Evolutionary conservation across 2,797 vertebrate genomes (phyloP).

Genomic region (Sciurus vulgaris): DNA sequence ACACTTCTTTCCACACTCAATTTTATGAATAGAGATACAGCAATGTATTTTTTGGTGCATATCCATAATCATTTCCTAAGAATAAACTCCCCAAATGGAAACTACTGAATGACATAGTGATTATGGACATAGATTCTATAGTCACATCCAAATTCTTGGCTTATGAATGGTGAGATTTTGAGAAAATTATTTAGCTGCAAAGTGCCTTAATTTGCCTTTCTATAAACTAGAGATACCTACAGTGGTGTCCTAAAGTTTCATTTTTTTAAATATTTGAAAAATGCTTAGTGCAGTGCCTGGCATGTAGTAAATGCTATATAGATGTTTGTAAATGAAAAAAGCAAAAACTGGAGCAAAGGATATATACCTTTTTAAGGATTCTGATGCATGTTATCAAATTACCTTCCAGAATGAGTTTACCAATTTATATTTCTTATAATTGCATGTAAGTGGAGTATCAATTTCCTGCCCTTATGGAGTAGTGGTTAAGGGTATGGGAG

Average conservation of each 20-base stretch:
- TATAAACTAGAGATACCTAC: neutral
- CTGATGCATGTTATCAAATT: neutral
- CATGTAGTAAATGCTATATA: neutral
- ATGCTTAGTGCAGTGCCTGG: neutral
- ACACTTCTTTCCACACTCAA: neutral
- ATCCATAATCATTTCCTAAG: neutral
- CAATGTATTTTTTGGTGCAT: neutral
- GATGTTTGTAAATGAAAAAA: conserved; percentile 4
- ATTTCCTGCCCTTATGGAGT: neutral
- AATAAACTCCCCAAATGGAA: neutral
- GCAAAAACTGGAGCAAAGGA: neutral
- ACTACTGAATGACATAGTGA: neutral
- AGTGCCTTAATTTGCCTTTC: neutral
- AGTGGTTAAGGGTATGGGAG: neutral
- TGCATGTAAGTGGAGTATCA: neutral
- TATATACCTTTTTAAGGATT: neutral
- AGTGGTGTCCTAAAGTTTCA: neutral
- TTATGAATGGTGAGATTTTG: neutral
- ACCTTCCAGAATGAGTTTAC: neutral
- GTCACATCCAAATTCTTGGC: neutral
- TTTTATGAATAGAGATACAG: neutral
- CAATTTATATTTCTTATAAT: neutral
- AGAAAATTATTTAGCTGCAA: neutral
- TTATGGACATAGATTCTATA: neutral
- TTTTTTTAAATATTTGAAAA: conserved; percentile 29